Evolutionary conservation across 2,797 vertebrate genomes (phyloP), one percentile per base, ranked within the genome.

Genomic region (Carapus acus): DNA sequence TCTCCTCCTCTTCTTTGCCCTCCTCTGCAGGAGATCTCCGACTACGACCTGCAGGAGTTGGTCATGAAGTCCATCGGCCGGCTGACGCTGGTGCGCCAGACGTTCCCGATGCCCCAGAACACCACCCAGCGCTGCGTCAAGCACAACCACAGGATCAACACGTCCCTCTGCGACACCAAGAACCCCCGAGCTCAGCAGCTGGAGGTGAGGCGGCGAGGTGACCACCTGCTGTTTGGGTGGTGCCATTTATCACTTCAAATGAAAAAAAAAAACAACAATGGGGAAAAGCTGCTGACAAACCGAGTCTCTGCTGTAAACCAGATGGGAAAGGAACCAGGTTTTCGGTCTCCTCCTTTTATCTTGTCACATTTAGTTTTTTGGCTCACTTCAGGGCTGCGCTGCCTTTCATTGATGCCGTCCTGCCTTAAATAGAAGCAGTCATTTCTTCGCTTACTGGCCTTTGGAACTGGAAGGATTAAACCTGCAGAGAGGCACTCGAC

Each of bases 21-120:
- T 51, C 18, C 7, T 15, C 11, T 29, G 48, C 67, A 99, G 96
- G 96, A 97, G 79, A 94, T 99, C 81, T 90, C 87, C 1, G 94
- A 97, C 71, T 83, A 88, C 57, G 94, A 99, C 48, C 84, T 97
- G 51, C 94, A 99, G 78, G 96, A 99, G 65, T 81, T 99, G 60
- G 96, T 98, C 62, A 90, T 94, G 88, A 96, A 94, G 84, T 98
- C 96, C 11, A 95, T 98, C 23, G 96, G 96, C 44, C 92, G 96
- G 59, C 79, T 99, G 79, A 99, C 96, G 3, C 79, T 99, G 78
- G 89, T 99, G 76, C 90, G 96, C 1, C 96, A 99, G 87, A 93
- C 90, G 1, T 99, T 99, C 85, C 93, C 93, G 43, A 85, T 94
- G 57, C 90, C 94, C n/a, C 93, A 94, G 65, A 97, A 99, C 74